A percentile compares a stretch with the other conserved stretches of the same genome.
These are phyloP conservation scores for Leptinotarsa peninsularis DNA, from an alignment of 2,888 invertebrate species.

Conservation along the genomic window DNA sequence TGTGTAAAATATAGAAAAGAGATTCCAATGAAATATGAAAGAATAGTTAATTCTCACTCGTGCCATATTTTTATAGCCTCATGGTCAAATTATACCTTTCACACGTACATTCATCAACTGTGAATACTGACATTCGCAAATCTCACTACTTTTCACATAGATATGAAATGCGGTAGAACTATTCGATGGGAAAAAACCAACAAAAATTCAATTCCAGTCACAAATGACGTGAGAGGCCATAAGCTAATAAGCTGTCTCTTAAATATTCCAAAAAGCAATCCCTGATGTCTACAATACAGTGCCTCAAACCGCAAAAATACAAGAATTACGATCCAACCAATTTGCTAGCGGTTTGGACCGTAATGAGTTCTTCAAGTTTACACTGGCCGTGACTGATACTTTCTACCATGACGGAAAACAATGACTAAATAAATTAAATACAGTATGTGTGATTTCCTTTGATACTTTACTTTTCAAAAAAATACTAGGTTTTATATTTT, in stretches of 20 bases:
- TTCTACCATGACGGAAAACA: neutral
- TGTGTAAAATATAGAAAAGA: too few species aligned
- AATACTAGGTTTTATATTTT: too few species aligned
- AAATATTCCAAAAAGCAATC: constrained; percentile 27
- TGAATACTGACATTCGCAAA: too few species aligned
- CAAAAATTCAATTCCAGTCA: neutral
- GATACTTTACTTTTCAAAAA: too few species aligned
- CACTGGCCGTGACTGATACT: constrained; percentile 4
- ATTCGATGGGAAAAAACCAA: neutral
- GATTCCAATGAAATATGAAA: too few species aligned
- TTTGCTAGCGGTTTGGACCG: neutral
- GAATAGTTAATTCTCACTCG: too few species aligned
- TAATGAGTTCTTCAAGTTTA: constrained; percentile 10
- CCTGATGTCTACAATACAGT: constrained; percentile 5
- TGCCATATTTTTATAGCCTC: too few species aligned
- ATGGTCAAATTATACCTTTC: too few species aligned
- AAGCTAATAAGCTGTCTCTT: constrained; percentile 34
- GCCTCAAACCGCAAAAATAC: neutral
- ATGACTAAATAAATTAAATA: neutral
- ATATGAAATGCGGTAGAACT: neutral
- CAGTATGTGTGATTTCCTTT: too few species aligned
- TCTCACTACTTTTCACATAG: neutral
- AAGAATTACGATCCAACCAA: constrained; percentile 4
- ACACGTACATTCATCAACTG: too few species aligned
- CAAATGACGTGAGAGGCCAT: constrained; percentile 22